Percentiles rank a stretch among this genome's conserved stretches.
phyloP scores from a whole-genome alignment of 2,113 vertebrate genomes.

The Tetrao urogallus region DNA sequence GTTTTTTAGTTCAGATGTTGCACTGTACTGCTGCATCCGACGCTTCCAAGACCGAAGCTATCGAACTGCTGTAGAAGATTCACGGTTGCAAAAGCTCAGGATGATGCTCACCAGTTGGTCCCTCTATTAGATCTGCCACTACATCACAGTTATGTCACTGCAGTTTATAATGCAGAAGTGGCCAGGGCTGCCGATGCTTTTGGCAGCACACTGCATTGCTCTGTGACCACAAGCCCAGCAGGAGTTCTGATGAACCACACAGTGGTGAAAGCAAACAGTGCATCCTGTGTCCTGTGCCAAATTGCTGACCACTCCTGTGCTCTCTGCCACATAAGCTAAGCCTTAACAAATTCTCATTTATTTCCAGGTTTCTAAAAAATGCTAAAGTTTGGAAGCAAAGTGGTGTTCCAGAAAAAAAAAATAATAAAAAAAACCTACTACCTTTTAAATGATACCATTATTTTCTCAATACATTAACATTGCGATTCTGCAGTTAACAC shows the following conservation, averaged over 20 bases:
- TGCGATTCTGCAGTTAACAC: background rate
- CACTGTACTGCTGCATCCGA: background rate
- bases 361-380: slow-evolving; percentile 10
- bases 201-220: slow-evolving; percentile 19
- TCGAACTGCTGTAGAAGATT: background rate
- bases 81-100: background rate
- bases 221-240: background rate
- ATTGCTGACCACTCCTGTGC: background rate
- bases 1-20: background rate
- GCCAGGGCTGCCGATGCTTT: background rate
- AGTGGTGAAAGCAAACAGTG: background rate
- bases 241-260: slow-evolving; percentile 38
- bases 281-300: slow-evolving; percentile 10
- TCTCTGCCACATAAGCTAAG: background rate
- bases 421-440: background rate
- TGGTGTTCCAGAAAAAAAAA: background rate
- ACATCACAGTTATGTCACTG: background rate
- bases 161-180: background rate
- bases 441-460: background rate
- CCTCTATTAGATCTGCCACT: background rate
- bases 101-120: background rate
- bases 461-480: background rate
- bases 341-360: background rate
- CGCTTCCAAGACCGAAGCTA: background rate
- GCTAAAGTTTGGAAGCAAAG: background rate